Base-by-base conservation (phyloP, 2,797 vertebrate species). In the Macrochelys suwanniensis region DNA sequence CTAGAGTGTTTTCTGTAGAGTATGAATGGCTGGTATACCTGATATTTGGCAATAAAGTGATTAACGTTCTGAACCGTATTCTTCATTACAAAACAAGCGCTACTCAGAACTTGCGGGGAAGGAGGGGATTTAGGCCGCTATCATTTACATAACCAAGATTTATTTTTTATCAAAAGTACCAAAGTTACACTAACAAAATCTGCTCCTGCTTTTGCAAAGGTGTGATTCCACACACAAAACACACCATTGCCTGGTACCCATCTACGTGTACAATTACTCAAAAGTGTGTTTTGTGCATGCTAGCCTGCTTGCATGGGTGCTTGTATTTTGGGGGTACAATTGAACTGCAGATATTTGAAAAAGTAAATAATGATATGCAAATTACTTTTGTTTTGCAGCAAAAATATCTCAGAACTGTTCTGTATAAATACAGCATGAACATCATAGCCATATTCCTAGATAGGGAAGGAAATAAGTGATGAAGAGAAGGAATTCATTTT, bases 301-400 rank as follows among this genome's bases (percentile, higher is more conserved):
- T 0, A 1, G 37, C 37, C 71, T 50, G 25, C 7, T 26, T 3
- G 11, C 3, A 25, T 0, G 0, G 17, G 11, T 23, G 26, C 4
- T 15, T 54, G 10, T 50, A 2, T 56, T 86, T 89, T 59, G 82
- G 26, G 85, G 17, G 19, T 28, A 65, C 65, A 25, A 1, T 0
- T 56, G n/a, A 90, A 82, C 0, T 0, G 33, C 0, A 82, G 65
- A 85, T 53, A 84, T 59, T 8, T 76, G 77, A 49, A 82, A 8
- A 74, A 54, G n/a, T 31, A 51, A 19, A 71, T 47, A 12, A 33
- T 10, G 21, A 74, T 28, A 7, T 61, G 65, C 47, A 26, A 7
- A 80, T 86, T 68, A 26, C 3, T 68, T 92, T 53, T 47, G 23
- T 71, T 91, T 91, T 93, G 26, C 37, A 37, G 11, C 42, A 65